phyloP scores from a whole-genome alignment of 1,140 invertebrate species.

The Stenopsyche tienmushanensis region DNA sequence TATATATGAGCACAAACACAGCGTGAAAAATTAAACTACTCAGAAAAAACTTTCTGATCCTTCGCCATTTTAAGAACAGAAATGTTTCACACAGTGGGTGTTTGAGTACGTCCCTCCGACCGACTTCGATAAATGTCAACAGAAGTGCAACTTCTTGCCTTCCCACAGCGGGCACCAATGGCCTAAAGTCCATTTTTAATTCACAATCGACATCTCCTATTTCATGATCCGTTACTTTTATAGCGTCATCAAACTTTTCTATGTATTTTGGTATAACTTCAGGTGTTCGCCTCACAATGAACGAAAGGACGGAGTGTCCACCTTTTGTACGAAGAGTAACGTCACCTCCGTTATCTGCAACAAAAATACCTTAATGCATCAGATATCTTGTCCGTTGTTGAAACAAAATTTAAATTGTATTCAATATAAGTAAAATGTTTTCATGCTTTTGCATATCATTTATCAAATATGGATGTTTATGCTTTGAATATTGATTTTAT shows the following conservation, averaged over 20 bases:
- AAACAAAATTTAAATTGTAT: neutral
- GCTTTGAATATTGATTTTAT: too few relatives aligned
- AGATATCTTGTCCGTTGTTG: too few relatives aligned
- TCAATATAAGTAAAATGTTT: neutral
- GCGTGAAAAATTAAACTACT: constrained; percentile 77
- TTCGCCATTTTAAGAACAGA: constrained; percentile 77
- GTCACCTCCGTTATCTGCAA: constrained; percentile 72
- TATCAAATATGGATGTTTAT: neutral
- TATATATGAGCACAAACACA: constrained; percentile 72
- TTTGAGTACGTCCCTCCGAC: constrained; percentile 71
- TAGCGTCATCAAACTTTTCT: constrained; percentile 71
- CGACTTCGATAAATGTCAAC: constrained; percentile 74
- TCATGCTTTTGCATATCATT: too few relatives aligned
- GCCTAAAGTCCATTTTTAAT: constrained; percentile 72
- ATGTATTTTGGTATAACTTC: constrained; percentile 73
- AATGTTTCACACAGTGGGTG: constrained; percentile 82
- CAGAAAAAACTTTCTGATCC: constrained; percentile 81
- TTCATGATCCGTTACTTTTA: constrained; percentile 77
- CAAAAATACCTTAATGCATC: neutral
- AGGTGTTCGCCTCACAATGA: constrained; percentile 77
- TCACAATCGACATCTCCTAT: constrained; percentile 81
- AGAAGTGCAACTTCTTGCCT: constrained; percentile 71
- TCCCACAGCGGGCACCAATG: constrained; percentile 63
- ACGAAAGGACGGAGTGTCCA: constrained; percentile 73
- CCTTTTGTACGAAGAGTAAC: constrained; percentile 79